These are phyloP conservation scores for Clupea harengus DNA, from an alignment of 2,113 vertebrate species.

Conservation along the genomic window DNA sequence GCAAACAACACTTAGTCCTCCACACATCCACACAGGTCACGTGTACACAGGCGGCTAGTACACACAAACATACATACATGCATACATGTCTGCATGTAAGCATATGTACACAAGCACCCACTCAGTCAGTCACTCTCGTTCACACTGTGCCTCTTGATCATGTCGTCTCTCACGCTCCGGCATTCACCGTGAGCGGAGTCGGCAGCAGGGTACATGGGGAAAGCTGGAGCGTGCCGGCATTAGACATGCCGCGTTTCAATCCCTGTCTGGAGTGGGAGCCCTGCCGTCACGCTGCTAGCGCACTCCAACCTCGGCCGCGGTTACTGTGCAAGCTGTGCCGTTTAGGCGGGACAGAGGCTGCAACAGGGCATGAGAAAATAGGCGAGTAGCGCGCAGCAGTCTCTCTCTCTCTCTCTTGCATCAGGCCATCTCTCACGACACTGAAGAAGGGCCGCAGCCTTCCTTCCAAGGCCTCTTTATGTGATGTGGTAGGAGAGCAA, in stretches of 20 bases:
- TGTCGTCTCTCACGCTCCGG: too few relatives aligned
- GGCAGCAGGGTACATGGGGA: too few relatives aligned
- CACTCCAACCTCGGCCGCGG: too few relatives aligned
- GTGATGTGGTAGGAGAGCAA: background rate
- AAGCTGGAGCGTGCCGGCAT: too few relatives aligned
- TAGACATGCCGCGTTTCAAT: too few relatives aligned
- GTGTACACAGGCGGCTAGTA: too few relatives aligned
- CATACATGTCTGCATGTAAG: background rate
- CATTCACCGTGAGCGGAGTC: too few relatives aligned
- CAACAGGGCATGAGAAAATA: background rate
- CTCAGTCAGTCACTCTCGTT: too few relatives aligned
- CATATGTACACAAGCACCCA: too few relatives aligned
- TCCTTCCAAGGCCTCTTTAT: background rate
- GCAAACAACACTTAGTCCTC: background rate
- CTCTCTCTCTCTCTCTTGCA: background rate
- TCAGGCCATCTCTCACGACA: background rate
- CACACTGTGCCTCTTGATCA: too few relatives aligned
- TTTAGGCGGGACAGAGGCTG: background rate
- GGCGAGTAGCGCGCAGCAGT: background rate
- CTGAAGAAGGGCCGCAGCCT: background rate
- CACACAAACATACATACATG: background rate
- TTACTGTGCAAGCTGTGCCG: background rate
- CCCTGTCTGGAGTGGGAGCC: too few relatives aligned
- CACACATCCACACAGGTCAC: background rate
- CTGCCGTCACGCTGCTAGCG: too few relatives aligned